Base-by-base conservation (phyloP, 2,888 invertebrate species). In the Branchellion lobata region DNA sequence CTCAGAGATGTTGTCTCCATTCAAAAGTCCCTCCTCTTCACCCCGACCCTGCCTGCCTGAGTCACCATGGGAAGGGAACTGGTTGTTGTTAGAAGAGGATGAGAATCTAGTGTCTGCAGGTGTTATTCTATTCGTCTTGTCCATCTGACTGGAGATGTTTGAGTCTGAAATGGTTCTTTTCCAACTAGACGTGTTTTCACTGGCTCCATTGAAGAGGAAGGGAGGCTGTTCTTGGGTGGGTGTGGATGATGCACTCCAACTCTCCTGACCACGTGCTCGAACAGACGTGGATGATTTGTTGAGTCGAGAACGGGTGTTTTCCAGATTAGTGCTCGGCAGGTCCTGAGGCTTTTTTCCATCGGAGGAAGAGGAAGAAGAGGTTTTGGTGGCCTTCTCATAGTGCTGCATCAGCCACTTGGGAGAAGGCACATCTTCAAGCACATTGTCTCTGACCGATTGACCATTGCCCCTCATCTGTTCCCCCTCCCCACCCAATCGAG, bases 361-460 rank as follows among this genome's bases (percentile, higher is more conserved):
- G 21, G 11, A 14, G n/a, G 8, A n/a, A n/a, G 21, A 18, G 24
- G 21, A 14, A 40, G 73, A n/a, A 40, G 27, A 27, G n/a, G 68
- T 68, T 36, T 69, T 80, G 27, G 77, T n/a, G 5, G 75, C 77
- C 29, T 77, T 65, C 40, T 80, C 77, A 27, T 77, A 80, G 40
- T 80, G 80, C 71, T 80, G 76, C 69, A 80, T 80, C 36, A 80
- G 24, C 80, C 80, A 80, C 61, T 80, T 80, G 21, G 80, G 80
- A 33, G 68, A 68, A 27, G 80, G 80, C 24, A 80, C 77, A 51
- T 47, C 73, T 61, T 77, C 77, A 27, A 61, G 40, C 33, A 71
- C 78, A 77, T 65, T 78, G 8, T 53, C 71, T 5, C 24, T 57
- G 61, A 3, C n/a, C 21, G 24, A 24, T 57, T n/a, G 61, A 5